Conservation (phyloP, 2,797 vertebrate genomes). For the Spheniscus humboldti region DNA sequence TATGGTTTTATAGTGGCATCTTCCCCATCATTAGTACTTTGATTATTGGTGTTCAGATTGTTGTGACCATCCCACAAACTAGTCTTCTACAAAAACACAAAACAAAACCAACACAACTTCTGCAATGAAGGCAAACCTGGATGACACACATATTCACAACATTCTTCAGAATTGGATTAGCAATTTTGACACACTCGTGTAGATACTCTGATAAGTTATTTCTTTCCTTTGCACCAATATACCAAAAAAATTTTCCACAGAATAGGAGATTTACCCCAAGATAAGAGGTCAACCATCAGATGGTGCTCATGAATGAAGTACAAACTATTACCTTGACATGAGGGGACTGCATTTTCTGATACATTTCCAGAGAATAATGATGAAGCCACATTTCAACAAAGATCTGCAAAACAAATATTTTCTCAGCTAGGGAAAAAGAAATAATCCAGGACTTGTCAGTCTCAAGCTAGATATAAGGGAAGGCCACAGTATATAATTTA, state of each 20-base stretch:
- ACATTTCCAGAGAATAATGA: conserved; percentile 96
- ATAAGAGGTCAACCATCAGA: not conserved
- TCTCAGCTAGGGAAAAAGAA: not conserved
- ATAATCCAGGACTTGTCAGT: not conserved
- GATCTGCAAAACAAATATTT: conserved; percentile 76
- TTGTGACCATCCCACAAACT: conserved; percentile 42
- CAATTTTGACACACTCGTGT: not conserved
- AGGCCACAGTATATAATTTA: not conserved
- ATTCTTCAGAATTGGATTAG: not conserved
- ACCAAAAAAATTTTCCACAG: not conserved
- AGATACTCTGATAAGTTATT: not conserved
- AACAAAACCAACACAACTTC: not conserved
- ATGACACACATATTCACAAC: conserved; percentile 31
- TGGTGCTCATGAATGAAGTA: not conserved
- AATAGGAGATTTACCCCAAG: not conserved
- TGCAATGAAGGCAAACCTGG: conserved; percentile 4
- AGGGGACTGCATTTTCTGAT: conserved; percentile 97
- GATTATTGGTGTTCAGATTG: not conserved
- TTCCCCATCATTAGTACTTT: not conserved
- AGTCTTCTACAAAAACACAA: not conserved
- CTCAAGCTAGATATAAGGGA: not conserved
- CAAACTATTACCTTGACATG: conserved; percentile 88
- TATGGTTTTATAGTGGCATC: not conserved
- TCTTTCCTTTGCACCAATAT: not conserved
- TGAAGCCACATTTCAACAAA: conserved; percentile 99